A percentile compares a stretch with the other conserved stretches of the same genome.
Evolutionary conservation across 2,113 vertebrate genomes (phyloP).

Genomic region (Oophaga pumilio): DNA sequence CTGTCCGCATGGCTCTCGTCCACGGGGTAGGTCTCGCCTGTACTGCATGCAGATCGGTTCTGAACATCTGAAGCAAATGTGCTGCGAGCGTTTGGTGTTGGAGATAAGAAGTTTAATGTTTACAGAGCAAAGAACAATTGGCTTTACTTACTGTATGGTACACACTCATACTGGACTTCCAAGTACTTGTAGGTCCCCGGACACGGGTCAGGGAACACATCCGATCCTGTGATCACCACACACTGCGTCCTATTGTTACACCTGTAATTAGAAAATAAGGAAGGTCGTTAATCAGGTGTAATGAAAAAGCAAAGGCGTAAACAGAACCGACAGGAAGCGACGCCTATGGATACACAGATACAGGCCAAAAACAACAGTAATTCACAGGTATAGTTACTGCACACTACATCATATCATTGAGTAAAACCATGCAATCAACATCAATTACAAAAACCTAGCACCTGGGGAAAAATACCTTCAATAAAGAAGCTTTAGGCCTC

Average conservation of each 20-base stretch:
- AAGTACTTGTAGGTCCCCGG: conserved; percentile 99
- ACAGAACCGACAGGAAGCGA: not conserved
- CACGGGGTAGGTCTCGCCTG: conserved; percentile 67
- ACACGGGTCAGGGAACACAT: conserved; percentile 98
- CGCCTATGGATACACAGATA: not conserved
- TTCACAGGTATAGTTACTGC: no score
- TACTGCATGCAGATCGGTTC: conserved; percentile 77
- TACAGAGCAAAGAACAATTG: conserved; percentile 68
- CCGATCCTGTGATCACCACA: conserved; percentile 96
- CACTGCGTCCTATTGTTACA: conserved; percentile 99
- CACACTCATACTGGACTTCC: conserved; percentile 99
- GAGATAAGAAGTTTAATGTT: conserved; percentile 65
- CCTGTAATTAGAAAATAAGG: conserved; percentile 74
- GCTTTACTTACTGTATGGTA: conserved; percentile 97
- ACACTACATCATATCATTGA: no score
- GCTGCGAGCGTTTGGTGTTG: conserved; percentile 68
- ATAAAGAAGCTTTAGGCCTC: no score
- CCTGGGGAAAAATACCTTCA: no score
- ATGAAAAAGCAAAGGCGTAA: not conserved
- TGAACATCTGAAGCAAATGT: conserved; percentile 69
- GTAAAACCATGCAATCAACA: no score
- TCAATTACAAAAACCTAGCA: no score
- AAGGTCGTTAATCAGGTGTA: not conserved
- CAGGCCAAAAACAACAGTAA: not conserved
- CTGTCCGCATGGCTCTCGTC: conserved; percentile 75